Base-by-base conservation (phyloP, 2,888 invertebrate genomes). In the Ophion ventricosus region DNA sequence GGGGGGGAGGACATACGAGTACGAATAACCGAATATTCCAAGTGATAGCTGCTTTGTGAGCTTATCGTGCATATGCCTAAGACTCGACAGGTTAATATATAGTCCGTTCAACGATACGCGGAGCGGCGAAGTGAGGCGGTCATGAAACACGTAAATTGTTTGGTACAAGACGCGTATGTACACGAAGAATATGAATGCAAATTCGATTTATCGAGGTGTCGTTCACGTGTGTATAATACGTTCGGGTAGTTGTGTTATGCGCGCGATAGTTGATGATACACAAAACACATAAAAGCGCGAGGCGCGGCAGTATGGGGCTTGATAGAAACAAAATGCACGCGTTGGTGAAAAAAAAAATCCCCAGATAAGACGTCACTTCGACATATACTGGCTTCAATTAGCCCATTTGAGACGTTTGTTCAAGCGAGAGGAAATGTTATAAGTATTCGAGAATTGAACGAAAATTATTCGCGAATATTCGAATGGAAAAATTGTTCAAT, bases 11-110 rank as follows among this genome's bases (percentile, higher is more conserved):
- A 17, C 66, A 43, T 66, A 66, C n/a, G 17, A 35, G 67, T 49
- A 25, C 67, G 43, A 49, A 67, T 67, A 49, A 17, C 49, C 49
- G 49, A 49, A 49, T 49, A 4, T 17, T 14, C 49, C 17, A 25
- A 67, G 49, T 67, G 25, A 49, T 49, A 49, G 67, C 67, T 49
- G 49, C 49, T 43, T 49, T 67, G 49, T 25, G 56, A 77, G 76
- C 82, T 82, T 82, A 82, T 82, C 82, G 82, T 72, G 20, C 23
- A 67, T 26, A 67, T 49, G 67, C 23, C 49, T 17, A 49, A 67
- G 67, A 10, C 67, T 14, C 49, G 67, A 67, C 67, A 67, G 67
- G 49, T 49, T 67, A 49, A 67, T 67, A 49, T 67, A 4, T 49
- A 25, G 26, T 17, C 3, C 49, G 67, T 67, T 26, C 25, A 11